Evolutionary conservation across 2,888 invertebrate genomes (phyloP), one percentile per base, ranked within the genome.

Genomic region (Branchellion lobata): DNA sequence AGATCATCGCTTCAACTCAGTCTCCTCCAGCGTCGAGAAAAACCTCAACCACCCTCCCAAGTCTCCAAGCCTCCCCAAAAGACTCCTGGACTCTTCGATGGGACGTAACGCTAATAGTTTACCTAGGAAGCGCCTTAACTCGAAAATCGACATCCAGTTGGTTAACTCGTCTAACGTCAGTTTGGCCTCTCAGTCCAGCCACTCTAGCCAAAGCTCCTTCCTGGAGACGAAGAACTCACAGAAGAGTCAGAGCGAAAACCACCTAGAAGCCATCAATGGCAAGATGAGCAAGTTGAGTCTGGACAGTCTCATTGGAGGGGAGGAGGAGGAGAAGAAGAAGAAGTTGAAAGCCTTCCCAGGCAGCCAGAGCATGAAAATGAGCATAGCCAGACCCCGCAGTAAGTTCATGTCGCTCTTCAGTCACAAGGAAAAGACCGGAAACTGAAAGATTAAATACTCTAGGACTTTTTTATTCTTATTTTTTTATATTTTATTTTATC

Each of bases 191-290:
- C 34, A 77, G n/a, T 57, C 33, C 8, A 61, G 34, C 33, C 29
- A 31, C 33, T 57, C 57, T 31, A 53, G 53, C 61, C 34, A 57
- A 53, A 53, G 14, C n/a, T 77, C 77, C 24, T 33, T 31, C 18
- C 18, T 36, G 5, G 27, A 14, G 8, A 36, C 2, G 8, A 73
- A 36, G 24, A 65, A 31, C 65, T n/a, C 27, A 18, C 79, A 33
- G 74, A 80, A 78, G 73, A 74, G 71, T 71, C 75, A 40, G 68
- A 81, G 51, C 74, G 61, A 74, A 79, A 51, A 71, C 65, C 34
- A 80, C 75, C 53, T 79, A 57, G 33, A 34, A 33, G 33, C 53
- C 2, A 18, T 77, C 14, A 65, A 77, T 34, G 53, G 53, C 24
- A 34, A n/a, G 27, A 33, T 65, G 34, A 77, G 77, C 77, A 77